Evolutionary conservation across 2,797 vertebrate genomes (phyloP).

Genomic region (Limosa lapponica): DNA sequence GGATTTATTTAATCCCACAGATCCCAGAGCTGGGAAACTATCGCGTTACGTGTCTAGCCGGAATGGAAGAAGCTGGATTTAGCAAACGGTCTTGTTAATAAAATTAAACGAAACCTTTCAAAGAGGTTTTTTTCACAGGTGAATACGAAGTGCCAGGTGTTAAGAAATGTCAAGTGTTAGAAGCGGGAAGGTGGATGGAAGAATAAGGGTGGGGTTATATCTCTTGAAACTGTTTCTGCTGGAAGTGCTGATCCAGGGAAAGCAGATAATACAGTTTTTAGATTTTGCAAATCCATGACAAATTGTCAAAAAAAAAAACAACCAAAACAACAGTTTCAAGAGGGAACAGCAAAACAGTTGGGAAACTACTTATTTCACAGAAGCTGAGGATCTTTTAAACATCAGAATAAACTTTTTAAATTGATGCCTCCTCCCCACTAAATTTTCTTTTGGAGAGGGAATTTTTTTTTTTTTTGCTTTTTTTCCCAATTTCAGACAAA

Average conservation of each 20-base stretch:
- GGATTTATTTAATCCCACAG: slow-evolving; percentile 15
- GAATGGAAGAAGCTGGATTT: slow-evolving; percentile 13
- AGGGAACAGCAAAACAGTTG: background rate
- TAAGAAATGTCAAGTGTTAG: background rate
- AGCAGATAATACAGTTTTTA: background rate
- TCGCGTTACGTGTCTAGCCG: background rate
- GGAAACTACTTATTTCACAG: background rate
- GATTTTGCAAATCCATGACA: background rate
- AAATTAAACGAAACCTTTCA: background rate
- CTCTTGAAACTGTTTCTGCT: background rate
- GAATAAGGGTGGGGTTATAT: background rate
- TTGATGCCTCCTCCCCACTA: rapidly evolving
- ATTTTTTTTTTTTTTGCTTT: background rate
- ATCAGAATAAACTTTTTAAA: background rate
- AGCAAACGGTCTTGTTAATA: slow-evolving; percentile 41
- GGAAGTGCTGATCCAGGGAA: background rate
- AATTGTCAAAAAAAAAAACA: background rate
- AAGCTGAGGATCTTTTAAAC: background rate
- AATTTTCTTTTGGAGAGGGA: background rate
- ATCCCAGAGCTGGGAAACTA: slow-evolving; percentile 14
- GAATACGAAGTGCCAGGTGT: background rate
- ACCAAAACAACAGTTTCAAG: background rate
- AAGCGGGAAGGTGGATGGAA: background rate
- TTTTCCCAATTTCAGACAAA: background rate
- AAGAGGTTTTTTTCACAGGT: background rate